Evolutionary conservation across 2,113 vertebrate species (phyloP), one percentile per base, ranked within the genome.

Genomic region (Stegostoma tigrinum): DNA sequence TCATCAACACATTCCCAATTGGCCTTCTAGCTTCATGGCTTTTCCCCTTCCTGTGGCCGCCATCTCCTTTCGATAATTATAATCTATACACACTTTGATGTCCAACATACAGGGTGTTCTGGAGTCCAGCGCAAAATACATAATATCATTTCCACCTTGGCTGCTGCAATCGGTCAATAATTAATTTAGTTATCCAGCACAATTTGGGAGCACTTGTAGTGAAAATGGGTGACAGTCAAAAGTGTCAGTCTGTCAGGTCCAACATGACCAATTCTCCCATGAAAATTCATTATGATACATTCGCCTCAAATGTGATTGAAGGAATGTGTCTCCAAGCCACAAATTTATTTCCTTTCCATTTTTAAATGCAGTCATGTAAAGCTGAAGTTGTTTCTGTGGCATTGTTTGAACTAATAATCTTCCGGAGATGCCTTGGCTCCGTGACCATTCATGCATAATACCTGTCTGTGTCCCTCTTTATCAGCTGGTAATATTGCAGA

Each of bases 321-420:
- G 1, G 52, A 61, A 30, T 1, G 30, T 90, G 52, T 64, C 30
- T 90, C 52, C 52, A 90, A 64, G 52, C 87, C 48, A 90, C 52
- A 90, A 30, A 61, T 90, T 90, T 61, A 90, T 90, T n/a, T n/a
- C 87, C 52, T 64, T 61, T 90, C 87, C 87, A 61, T 90, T 90
- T 83, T 90, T 90, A 90, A 90, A 27, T 17, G 52, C 87, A 61
- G 4, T 61, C 27, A 55, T 61, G 30, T 34, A 90, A 90, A 61
- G 52, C 87, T 90, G 87, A 90, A 61, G 34, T n/a, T 17, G 52
- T 61, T 61, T 34, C 87, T 61, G 27, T n/a, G 87, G 87, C 55
- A 34, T n/a, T 90, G 85, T 61, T 90, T 61, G 12, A 90, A 90
- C 64, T 90, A 87, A 87, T 87, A 90, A 90, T 30, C 30, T 90